Evolutionary conservation across 1,140 invertebrate genomes (phyloP), one percentile per base, ranked within the genome.

Genomic region (Drosophila kurseongensis): DNA sequence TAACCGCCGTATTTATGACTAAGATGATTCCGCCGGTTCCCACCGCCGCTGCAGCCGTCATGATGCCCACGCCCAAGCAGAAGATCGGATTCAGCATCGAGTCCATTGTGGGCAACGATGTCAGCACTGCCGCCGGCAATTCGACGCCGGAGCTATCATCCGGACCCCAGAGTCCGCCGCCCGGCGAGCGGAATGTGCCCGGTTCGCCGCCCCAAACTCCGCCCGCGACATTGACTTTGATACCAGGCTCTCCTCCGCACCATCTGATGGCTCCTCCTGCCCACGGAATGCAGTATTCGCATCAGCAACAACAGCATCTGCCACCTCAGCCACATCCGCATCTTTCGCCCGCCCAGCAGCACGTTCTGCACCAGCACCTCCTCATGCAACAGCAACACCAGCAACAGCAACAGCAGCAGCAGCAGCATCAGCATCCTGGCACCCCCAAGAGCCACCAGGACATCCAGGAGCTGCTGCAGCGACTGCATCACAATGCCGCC

Each of bases 21-120:
- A 92, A 92, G 81, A 92, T 92, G 92, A 92, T 92, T 91, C 92
- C 92, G 81, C 90, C 92, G 90, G 91, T 92, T 80, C 92, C 92
- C 80, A 93, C 92, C 78, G 91, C 92, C 78, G 91, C 92, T 52
- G 65, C 65, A 78, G 91, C 91, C 90, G 91, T 91, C 79, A 95
- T 94, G 93, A 97, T 97, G 97, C 97, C 97, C 93, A 97, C 96
- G 91, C 96, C 97, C 75, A 98, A 97, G 94, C 97, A 97, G 63
- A 98, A 98, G 93, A 97, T 98, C 91, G 97, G 97, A 92, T 98
- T 98, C 92, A 97, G 97, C 90, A 98, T 98, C 92, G 98, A 98
- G 93, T 98, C 97, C 80, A 98, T 98, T 80, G 97, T 98, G 52
- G 97, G 97, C 79, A 94, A 94, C 63, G 93, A 91, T 68, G 79